Conservation (phyloP, 2,888 invertebrate genomes). For the Brachypalpus laphriformis region DNA sequence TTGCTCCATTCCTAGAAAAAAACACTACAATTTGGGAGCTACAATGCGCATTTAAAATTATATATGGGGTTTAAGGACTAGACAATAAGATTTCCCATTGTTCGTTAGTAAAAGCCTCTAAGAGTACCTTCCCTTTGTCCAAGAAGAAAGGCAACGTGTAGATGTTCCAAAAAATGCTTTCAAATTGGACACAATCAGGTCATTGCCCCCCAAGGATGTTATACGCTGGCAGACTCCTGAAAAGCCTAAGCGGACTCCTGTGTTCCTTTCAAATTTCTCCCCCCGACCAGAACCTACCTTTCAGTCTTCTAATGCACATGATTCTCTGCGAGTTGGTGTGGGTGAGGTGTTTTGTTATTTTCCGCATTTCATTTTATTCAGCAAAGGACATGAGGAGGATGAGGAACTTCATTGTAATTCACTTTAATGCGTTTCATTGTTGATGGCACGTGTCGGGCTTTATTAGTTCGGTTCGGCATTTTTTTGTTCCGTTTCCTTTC, state of each 20-base stretch:
- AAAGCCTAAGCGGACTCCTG: background rate
- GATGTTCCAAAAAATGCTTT: background rate
- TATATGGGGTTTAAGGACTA: no score
- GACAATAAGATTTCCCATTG: background rate
- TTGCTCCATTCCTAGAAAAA: no score
- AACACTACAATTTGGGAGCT: no score
- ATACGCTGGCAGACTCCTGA: background rate
- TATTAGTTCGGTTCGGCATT: conserved; percentile 81
- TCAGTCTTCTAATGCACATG: conserved; percentile 40
- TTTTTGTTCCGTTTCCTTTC: conserved; percentile 76
- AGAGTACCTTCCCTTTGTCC: background rate
- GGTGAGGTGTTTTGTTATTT: conserved; percentile 38
- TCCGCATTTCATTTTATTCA: conserved; percentile 57
- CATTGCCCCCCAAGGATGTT: background rate
- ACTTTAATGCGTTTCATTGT: conserved; percentile 83
- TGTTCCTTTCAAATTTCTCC: background rate
- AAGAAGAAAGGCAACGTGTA: background rate
- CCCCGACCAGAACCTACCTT: background rate
- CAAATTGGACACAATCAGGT: background rate
- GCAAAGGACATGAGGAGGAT: conserved; percentile 23
- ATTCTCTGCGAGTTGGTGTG: conserved; percentile 3
- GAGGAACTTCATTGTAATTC: conserved; percentile 80
- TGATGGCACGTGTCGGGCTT: conserved; percentile 83
- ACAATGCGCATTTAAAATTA: no score
- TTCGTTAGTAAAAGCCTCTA: background rate